Evolutionary conservation across 2,113 vertebrate genomes (phyloP), one percentile per base, ranked within the genome.

Genomic region (Grammatotria lemairii): DNA sequence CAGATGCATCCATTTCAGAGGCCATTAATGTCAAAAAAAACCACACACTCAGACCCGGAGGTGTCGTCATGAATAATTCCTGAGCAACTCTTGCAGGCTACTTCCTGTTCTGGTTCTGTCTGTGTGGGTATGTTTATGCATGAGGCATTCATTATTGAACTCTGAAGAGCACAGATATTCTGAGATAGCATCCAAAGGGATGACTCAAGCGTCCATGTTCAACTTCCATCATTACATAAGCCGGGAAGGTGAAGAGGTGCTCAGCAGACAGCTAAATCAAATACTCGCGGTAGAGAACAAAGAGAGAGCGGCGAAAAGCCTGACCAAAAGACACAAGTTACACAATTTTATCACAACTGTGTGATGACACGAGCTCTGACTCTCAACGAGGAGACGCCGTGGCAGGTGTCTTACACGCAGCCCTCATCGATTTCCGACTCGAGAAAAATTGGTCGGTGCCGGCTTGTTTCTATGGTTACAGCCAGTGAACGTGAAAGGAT

Each of bases 31-130:
- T 94, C 87, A 33, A 63, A 91, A 90, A 92, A 92, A 83, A 16
- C 73, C 54, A 7, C n/a, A 28, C 86, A 57, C 88, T 82, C 85
- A 90, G 81, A 89, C 80, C 83, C 80, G 70, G 84, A 92, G 90
- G 91, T 94, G 88, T 91, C 23, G 58, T 91, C 91, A 94, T 95
- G 60, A 95, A 95, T 95, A 92, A 93, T 94, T 94, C 86, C 87
- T 78, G 80, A 88, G 60, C 80, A 57, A 81, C 84, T 87, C 79
- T 90, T 83, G 86, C 81, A 54, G 82, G 84, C 81, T 83, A 68
- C 91, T 94, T 95, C 94, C 92, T 91, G 91, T 87, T 87, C 88
- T 79, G 86, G 75, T 55, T 87, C 84, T 83, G 75, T 92, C 82
- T 87, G 88, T 85, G 90, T 91, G 92, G 89, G 83, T 87, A 87